Percentiles rank a stretch among this genome's conserved stretches.
phyloP scores from a whole-genome alignment of 2,888 invertebrate species.

The Cosmopolites sordidus region DNA sequence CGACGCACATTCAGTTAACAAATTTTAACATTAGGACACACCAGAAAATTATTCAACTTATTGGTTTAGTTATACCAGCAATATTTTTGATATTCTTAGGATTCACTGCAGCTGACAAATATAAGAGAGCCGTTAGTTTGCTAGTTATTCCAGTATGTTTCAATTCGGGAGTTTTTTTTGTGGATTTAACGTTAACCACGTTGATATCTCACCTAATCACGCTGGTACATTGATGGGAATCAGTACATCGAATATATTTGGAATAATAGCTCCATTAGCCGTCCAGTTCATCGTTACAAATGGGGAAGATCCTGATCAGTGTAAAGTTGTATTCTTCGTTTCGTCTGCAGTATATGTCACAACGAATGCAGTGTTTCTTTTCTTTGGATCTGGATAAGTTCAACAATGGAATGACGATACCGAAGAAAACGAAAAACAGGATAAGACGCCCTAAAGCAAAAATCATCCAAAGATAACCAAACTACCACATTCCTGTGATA shows the following conservation, averaged over 20 bases:
- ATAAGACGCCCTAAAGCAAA: constrained; percentile 43
- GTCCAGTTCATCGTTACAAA: constrained; percentile 67
- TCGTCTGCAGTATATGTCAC: constrained; percentile 65
- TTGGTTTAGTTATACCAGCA: constrained; percentile 55
- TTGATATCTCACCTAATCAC: constrained; percentile 79
- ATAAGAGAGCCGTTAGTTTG: constrained; percentile 59
- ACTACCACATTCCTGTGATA: too few relatives aligned
- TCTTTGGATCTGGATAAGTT: constrained; percentile 63
- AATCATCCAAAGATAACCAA: constrained; percentile 68
- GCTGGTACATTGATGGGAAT: constrained; percentile 82
- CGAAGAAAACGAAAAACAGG: too few relatives aligned
- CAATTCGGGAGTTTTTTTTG: constrained; percentile 70
- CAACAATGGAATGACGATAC: constrained; percentile 51
- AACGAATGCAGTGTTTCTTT: constrained; percentile 63
- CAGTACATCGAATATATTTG: constrained; percentile 77
- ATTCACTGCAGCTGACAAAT: constrained; percentile 46
- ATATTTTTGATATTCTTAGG: constrained; percentile 62
- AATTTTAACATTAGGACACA: constrained; percentile 35
- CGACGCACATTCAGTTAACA: constrained; percentile 55
- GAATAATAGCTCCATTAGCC: constrained; percentile 72
- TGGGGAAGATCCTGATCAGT: constrained; percentile 64
- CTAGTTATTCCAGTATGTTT: constrained; percentile 69
- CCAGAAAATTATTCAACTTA: constrained; percentile 32
- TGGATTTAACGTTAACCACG: constrained; percentile 75
- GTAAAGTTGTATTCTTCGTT: constrained; percentile 72